Conservation (phyloP, 2,888 invertebrate genomes). For the Galeruca laticollis region DNA sequence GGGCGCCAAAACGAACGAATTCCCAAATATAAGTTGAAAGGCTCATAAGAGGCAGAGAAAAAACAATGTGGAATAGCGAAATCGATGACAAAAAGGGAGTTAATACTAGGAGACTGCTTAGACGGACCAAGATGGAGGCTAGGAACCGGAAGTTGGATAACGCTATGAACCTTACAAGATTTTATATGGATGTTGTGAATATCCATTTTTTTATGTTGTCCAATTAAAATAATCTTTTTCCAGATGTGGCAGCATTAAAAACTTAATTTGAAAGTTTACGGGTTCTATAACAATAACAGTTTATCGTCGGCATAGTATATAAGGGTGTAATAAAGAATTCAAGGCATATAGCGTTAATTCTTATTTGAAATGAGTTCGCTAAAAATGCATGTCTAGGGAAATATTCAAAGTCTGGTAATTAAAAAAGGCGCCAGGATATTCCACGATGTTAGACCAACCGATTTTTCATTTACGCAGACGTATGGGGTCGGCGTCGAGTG, state of each 20-base stretch:
- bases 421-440: conserved; percentile 55
- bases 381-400: conserved; percentile 63
- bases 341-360: conserved; percentile 58
- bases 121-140: too few species aligned
- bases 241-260: conserved; percentile 46
- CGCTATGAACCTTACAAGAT: too few species aligned
- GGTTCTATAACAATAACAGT: conserved; percentile 51
- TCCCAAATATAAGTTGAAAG: too few species aligned
- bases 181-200: too few species aligned
- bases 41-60: too few species aligned
- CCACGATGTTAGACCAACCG: conserved; percentile 16
- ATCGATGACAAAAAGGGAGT: too few species aligned
- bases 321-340: conserved; percentile 57
- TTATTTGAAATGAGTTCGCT: conserved; percentile 62
- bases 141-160: too few species aligned
- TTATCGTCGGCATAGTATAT: conserved; percentile 46
- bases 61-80: too few species aligned
- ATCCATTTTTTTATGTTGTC: too few species aligned
- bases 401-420: conserved; percentile 60
- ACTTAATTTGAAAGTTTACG: conserved; percentile 49
- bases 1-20: too few species aligned
- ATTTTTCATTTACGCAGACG: conserved; percentile 16
- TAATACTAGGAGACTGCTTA: too few species aligned
- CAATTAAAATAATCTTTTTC: conserved; percentile 19
- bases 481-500: conserved; percentile 2